These are phyloP conservation scores for Choristoneura rosaceana DNA, from an alignment of 2,888 invertebrate genomes.

Conservation along the genomic window DNA sequence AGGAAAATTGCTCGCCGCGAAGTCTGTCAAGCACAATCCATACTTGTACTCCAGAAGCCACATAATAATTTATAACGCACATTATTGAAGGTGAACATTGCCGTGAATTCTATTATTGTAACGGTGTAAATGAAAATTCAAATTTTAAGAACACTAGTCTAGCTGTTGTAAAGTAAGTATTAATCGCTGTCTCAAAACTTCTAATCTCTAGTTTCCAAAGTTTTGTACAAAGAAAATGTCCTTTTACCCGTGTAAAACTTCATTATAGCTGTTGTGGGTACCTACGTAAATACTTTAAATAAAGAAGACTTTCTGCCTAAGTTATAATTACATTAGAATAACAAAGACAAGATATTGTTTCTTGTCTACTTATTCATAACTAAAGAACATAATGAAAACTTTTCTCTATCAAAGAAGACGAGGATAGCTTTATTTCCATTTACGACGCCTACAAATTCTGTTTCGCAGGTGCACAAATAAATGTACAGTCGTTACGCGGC, in stretches of 20 bases:
- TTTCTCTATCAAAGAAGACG: constrained; percentile 9
- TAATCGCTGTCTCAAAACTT: background rate
- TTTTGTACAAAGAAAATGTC: background rate
- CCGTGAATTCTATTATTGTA: no score
- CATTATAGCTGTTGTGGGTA: background rate
- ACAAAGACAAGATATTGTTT: background rate
- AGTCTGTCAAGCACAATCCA: no score
- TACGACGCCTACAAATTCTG: constrained; percentile 18
- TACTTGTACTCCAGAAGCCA: no score
- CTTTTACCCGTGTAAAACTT: background rate
- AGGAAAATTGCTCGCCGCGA: no score
- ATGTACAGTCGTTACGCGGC: constrained; percentile 28
- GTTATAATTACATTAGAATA: constrained; percentile 12
- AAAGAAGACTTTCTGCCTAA: constrained; percentile 10
- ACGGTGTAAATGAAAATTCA: background rate
- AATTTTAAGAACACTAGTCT: background rate
- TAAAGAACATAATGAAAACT: constrained; percentile 1
- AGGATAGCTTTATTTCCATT: constrained; percentile 35
- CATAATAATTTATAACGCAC: no score
- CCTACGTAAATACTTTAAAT: background rate
- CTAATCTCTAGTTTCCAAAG: background rate
- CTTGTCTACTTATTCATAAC: background rate
- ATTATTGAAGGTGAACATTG: no score
- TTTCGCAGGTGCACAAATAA: constrained; percentile 36
- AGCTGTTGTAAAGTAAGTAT: background rate